Conservation (phyloP, 2,113 vertebrate genomes). For the Calcarius ornatus region DNA sequence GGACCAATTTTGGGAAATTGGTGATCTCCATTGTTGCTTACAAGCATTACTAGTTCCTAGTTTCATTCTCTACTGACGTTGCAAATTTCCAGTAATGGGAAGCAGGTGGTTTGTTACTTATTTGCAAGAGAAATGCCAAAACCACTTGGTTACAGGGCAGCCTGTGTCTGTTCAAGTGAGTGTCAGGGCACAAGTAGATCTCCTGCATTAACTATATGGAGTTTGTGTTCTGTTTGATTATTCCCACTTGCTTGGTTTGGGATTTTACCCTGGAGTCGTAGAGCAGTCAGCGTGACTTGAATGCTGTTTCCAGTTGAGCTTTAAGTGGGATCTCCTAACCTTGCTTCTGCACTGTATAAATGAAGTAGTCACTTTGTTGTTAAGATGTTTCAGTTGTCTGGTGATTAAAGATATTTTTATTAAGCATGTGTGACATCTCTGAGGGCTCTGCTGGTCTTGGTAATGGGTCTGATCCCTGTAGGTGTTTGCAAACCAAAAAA, state of each 20-base stretch:
- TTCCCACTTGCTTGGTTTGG: background rate
- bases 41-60: fast-evolving
- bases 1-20: fast-evolving
- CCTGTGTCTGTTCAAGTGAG: background rate
- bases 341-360: background rate
- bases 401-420: background rate
- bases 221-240: background rate
- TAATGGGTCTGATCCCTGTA: background rate
- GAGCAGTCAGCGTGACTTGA: background rate
- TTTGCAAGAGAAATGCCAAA: background rate
- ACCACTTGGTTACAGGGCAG: background rate
- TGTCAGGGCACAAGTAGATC: background rate
- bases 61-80: background rate
- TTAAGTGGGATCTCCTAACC: background rate
- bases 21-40: background rate
- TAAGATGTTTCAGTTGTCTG: background rate
- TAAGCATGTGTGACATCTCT: background rate
- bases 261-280: background rate
- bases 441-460: background rate
- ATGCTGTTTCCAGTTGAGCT: background rate
- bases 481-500: background rate
- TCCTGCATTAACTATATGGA: background rate
- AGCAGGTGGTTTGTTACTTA: background rate
- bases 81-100: background rate
- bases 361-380: background rate